Conservation (phyloP, 2,797 vertebrate genomes). For the Eurystomus glaucurus region DNA sequence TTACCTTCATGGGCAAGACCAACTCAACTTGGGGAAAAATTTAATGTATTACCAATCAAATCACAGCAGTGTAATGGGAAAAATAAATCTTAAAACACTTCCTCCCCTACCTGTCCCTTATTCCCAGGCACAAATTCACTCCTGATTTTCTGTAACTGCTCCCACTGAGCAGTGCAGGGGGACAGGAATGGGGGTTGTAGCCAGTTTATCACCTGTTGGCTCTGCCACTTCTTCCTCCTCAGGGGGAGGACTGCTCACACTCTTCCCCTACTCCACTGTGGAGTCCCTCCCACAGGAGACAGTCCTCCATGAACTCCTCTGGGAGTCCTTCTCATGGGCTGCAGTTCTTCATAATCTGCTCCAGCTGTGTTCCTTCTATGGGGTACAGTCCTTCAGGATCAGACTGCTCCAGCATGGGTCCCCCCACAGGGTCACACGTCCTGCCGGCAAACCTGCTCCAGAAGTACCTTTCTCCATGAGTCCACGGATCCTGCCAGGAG, state of each 20-base stretch:
- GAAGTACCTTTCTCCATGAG: too few species aligned
- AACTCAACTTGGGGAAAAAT: neutral
- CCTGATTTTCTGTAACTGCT: neutral
- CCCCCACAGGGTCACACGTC: neutral
- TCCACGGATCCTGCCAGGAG: neutral
- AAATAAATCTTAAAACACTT: neutral
- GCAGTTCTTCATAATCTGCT: neutral
- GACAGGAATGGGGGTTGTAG: neutral
- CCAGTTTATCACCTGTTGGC: neutral
- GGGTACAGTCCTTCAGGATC: neutral
- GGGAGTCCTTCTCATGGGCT: neutral
- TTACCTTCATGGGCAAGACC: neutral
- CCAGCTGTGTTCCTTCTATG: neutral
- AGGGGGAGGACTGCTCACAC: neutral
- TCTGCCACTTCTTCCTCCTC: neutral
- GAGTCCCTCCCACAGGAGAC: neutral
- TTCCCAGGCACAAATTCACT: neutral
- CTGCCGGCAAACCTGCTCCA: neutral
- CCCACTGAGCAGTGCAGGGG: accelerated
- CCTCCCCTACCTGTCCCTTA: neutral
- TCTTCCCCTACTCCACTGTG: neutral
- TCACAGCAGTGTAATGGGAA: neutral
- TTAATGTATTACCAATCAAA: too few species aligned
- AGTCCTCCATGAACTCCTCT: neutral
- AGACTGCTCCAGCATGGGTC: neutral